Conservation (phyloP, 2,797 vertebrate species). For the Manis javanica region DNA sequence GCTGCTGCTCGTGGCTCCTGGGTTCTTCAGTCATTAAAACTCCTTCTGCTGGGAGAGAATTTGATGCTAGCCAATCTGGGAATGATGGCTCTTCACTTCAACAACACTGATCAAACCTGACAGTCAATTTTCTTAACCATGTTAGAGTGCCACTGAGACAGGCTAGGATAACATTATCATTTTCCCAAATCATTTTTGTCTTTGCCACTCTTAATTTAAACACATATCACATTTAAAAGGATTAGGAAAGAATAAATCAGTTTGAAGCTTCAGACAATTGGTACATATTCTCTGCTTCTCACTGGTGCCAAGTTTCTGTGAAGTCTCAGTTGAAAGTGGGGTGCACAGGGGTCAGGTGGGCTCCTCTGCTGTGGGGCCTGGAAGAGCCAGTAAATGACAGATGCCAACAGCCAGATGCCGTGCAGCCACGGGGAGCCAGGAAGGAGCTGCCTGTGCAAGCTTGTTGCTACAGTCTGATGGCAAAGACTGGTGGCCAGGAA, state of each 20-base stretch:
- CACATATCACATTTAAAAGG: slow-evolving; percentile 42
- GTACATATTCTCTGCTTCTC: neutral
- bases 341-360: neutral
- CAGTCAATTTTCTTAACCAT: slow-evolving; percentile 70
- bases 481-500: neutral
- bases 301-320: neutral
- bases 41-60: neutral
- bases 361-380: neutral
- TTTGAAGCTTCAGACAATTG: neutral
- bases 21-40: slow-evolving; percentile 8
- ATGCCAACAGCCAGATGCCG: neutral
- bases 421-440: neutral
- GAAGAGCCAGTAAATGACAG: neutral
- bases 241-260: slow-evolving; percentile 36
- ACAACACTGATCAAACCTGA: slow-evolving; percentile 68
- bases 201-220: slow-evolving; percentile 67
- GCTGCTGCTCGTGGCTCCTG: neutral
- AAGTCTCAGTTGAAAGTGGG: neutral
- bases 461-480: neutral
- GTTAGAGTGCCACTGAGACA: slow-evolving; percentile 48
- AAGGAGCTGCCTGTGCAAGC: neutral
- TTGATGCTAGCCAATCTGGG: neutral
- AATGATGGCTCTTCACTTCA: slow-evolving; percentile 20
- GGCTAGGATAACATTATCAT: slow-evolving; percentile 41
- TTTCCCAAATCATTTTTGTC: slow-evolving; percentile 60